Evolutionary conservation across 2,888 invertebrate species (phyloP).

Genomic region (Tenthredo amoena): DNA sequence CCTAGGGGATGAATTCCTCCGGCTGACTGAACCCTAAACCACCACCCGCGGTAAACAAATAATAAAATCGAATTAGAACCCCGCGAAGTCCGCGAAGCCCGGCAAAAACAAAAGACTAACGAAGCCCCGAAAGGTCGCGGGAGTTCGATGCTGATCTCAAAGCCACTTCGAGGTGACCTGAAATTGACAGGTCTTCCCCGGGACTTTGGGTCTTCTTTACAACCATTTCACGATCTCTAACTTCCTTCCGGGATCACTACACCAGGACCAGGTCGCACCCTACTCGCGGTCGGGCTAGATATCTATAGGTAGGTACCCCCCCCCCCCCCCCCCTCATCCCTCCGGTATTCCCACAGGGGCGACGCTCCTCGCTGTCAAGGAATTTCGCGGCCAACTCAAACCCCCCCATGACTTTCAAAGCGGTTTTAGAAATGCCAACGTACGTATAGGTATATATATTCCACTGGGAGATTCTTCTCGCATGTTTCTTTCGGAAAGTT

Average conservation of each 20-base stretch:
- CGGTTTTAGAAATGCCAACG: slow-evolving; percentile 16
- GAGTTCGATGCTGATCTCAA: neutral
- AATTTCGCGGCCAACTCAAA: slow-evolving; percentile 19
- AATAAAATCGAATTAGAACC: slow-evolving; percentile 35
- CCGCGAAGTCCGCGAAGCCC: slow-evolving; percentile 13
- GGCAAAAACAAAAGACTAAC: slow-evolving; percentile 30
- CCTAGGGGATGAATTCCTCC: neutral
- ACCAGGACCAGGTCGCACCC: neutral
- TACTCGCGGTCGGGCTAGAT: neutral
- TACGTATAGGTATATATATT: neutral
- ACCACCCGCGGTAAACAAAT: neutral
- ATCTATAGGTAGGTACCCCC: neutral
- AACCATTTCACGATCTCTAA: slow-evolving; percentile 10
- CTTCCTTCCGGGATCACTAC: slow-evolving; percentile 23
- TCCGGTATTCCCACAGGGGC: neutral
- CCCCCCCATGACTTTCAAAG: slow-evolving; percentile 13
- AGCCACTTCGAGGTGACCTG: slow-evolving; percentile 46
- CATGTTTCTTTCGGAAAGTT: neutral
- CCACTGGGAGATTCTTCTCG: neutral
- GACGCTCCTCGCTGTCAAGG: slow-evolving; percentile 19
- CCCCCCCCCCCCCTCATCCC: neutral
- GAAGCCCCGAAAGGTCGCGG: slow-evolving; percentile 13
- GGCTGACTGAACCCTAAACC: neutral
- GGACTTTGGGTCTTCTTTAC: slow-evolving; percentile 35
- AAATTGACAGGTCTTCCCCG: slow-evolving; percentile 43